Base-by-base conservation (phyloP, 2,797 vertebrate genomes). In the Gallinago nigripennis region DNA sequence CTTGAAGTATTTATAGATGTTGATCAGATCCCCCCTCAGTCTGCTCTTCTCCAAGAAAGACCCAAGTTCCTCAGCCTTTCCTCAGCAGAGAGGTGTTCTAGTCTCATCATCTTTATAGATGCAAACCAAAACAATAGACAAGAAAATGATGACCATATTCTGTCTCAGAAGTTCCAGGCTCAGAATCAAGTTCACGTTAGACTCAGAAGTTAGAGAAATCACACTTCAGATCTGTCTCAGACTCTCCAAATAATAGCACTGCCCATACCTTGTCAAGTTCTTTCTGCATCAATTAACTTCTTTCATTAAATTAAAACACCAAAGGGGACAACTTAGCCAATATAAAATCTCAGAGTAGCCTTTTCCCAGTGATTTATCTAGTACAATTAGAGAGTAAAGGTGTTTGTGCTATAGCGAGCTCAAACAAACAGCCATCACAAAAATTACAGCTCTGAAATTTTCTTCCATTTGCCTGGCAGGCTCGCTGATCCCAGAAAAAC, bases 281-380 rank as follows among this genome's bases (percentile, higher is more conserved):
- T 82, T 96, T 94, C 80, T 80, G 71, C 76, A 94, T 88, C 70
- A 97, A 96, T 91, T 97, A 94, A 95, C 37, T 68, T 57, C 16
- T 69, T 96, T 82, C 78, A 92, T 85, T 96, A 95, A 96, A 94
- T 94, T 94, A 95, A 95, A 96, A 70, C 50, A 86, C 95, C 57
- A 65, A 90, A 86, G 78, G 70, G 72, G 82, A 88, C 82, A 86
- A 85, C 57, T 91, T 90, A 86, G 64, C 68, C 83, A 50, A 87
- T 82, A 65, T 31, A 86, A 96, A 91, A 93, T 83, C 46, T 79
- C 20, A 71, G 53, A 87, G 61, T 57, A 66, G 70, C 14, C 28
- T 90, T 96, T 97, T 86, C 17, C 58, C 28, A 51, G n/a, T 90
- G 66, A 91, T 82, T 85, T 90, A 93, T 94, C 82, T 46, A 37